These are phyloP conservation scores for Theonella swinhoei DNA, from an alignment of 37 sponge, comb jelly and placozoan genomes.

Conservation along the genomic window DNA sequence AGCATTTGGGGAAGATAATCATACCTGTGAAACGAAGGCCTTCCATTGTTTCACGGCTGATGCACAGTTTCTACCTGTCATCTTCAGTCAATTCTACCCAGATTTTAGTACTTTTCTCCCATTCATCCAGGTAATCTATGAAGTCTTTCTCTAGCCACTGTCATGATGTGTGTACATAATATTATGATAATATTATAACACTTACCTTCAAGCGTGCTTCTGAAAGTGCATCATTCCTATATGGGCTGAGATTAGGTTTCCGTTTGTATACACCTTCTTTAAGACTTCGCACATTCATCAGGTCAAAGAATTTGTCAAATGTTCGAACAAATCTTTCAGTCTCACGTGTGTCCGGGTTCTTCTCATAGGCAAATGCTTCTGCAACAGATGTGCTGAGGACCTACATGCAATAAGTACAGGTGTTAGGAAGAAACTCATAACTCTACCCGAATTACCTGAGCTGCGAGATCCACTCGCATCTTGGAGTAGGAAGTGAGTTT, in stretches of 20 bases:
- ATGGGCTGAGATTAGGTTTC: constrained; percentile 10
- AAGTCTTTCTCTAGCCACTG: constrained; percentile 44
- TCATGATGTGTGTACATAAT: background rate
- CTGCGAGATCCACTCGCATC: constrained; percentile 48
- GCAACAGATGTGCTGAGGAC: constrained; percentile 42
- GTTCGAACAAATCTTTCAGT: constrained; percentile 11
- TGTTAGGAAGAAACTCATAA: background rate
- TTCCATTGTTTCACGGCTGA: constrained; percentile 41
- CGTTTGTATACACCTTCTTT: background rate
- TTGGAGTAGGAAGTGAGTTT: constrained; percentile 18
- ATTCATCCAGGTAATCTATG: constrained; percentile 27
- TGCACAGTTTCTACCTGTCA: constrained; percentile 8
- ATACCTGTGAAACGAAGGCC: constrained; percentile 12
- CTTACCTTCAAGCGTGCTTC: constrained; percentile 30
- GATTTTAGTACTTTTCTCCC: background rate
- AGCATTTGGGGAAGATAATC: too few relatives aligned
- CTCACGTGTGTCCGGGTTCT: background rate
- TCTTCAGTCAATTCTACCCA: background rate
- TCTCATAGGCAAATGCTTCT: constrained; percentile 7
- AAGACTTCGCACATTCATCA: constrained; percentile 14
- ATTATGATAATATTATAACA: background rate
- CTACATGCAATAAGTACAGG: background rate
- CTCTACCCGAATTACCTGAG: constrained; percentile 14
- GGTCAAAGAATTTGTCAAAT: constrained; percentile 47
- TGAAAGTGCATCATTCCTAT: background rate